Evolutionary conservation across 2,797 vertebrate species (phyloP).

Genomic region (Eulemur coronatus): DNA sequence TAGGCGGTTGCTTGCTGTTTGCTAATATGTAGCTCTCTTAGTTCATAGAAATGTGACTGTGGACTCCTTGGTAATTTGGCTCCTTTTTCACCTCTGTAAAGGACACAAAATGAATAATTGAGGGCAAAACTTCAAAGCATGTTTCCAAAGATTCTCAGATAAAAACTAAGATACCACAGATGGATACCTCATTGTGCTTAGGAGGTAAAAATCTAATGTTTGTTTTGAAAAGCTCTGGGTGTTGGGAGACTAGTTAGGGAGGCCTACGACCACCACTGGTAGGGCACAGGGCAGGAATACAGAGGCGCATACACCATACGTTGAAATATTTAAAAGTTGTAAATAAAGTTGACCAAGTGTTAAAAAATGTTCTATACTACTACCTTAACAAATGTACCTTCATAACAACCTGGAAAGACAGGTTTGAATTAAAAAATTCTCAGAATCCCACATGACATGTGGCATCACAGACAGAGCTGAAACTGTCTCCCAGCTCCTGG

Average conservation of each 20-base stretch:
- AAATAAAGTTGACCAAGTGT: not conserved
- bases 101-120: not conserved
- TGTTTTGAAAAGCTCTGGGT: not conserved
- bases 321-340: not conserved
- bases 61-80: not conserved
- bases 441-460: not conserved
- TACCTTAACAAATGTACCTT: not conserved
- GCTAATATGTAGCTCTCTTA: not conserved
- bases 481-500: not conserved
- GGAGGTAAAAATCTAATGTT: not conserved
- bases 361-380: constrained; percentile 7
- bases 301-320: not conserved
- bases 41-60: not conserved
- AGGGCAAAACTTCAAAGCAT: not conserved
- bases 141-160: constrained; percentile 23
- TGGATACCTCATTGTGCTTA: not conserved
- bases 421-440: not conserved
- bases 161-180: not conserved
- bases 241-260: not conserved
- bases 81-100: not conserved
- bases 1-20: not conserved
- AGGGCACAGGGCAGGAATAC: not conserved
- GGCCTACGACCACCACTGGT: not conserved
- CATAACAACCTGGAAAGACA: not conserved
- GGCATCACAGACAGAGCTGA: not conserved